A percentile compares a stretch with the other conserved stretches of the same genome.
phyloP scores from a whole-genome alignment of 2,113 vertebrate species.

The Peucedramus taeniatus region DNA sequence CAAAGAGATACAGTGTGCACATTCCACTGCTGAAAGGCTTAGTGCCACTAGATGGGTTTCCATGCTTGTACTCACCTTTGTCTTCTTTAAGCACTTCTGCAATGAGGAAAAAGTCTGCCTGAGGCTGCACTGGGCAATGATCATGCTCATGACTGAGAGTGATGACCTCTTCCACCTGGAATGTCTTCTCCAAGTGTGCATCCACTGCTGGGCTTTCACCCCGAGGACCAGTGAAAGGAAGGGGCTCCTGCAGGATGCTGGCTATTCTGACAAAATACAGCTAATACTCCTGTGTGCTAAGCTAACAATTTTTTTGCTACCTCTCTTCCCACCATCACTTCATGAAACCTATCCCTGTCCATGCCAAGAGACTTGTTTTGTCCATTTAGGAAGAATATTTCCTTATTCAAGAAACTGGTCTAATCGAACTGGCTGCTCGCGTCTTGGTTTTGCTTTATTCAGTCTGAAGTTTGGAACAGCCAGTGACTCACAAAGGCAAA shows the following conservation, averaged over 20 bases:
- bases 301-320: neutral
- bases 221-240: fast-evolving
- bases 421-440: neutral
- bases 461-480: neutral
- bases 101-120: neutral
- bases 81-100: neutral
- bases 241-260: neutral
- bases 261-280: neutral
- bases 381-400: neutral
- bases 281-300: neutral
- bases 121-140: neutral
- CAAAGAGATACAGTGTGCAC: neutral
- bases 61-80: neutral
- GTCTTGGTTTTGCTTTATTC: neutral
- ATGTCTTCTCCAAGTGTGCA: neutral
- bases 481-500: neutral
- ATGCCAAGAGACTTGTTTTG: neutral
- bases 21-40: neutral
- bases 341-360: neutral
- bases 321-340: neutral
- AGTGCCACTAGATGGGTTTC: neutral
- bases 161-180: neutral
- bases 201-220: neutral
- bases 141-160: neutral
- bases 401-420: neutral